Base-by-base conservation (phyloP, 2,797 vertebrate species). In the Sebastes reedi region DNA sequence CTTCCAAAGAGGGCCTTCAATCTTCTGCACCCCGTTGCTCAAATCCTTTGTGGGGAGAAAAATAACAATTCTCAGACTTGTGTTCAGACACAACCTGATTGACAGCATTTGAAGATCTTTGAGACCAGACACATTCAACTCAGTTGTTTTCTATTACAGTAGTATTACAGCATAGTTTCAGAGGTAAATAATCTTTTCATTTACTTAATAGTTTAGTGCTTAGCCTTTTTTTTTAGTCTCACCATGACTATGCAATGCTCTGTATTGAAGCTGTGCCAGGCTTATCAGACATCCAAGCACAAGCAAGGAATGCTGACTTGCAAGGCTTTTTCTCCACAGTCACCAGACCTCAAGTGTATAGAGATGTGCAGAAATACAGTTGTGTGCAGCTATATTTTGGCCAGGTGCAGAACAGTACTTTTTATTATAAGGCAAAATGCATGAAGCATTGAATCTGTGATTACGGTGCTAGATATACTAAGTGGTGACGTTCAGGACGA, bases 1-100 rank as follows among this genome's bases (percentile, higher is more conserved):
- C 97, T 98, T 99, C 96, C 96, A 98, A 3, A 99, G 95, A 29
- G 94, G 92, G 55, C 97, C 98, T 95, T 98, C 97, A 1, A 96
- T 97, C 81, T 94, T 94, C 87, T 92, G 94, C 86, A 97, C 75
- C 3, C 83, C 88, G 89, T 91, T 92, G 86, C 88, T 95, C 85
- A 85, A 50, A 46, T 94, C 91, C 97, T 98, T 86, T 69, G n/a
- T 2, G 6, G 81, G 80, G 22, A 10, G 4, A 18, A 67, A 71
- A 11, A 27, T 16, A 59, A 65, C 2, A 68, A 16, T 73, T 72
- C 3, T 87, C 36, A 82, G 56, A 59, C 55, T 11, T 64, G 9
- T 72, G n/a, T 29, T 4, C 30, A 77, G 42, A 79, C 59, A 55
- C 34, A 30, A 1, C 1, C 55, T 34, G 32, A 59, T 29, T 58